These are phyloP conservation scores for Sebastes diploproa DNA, from an alignment of 2,797 vertebrate genomes.

Conservation along the genomic window DNA sequence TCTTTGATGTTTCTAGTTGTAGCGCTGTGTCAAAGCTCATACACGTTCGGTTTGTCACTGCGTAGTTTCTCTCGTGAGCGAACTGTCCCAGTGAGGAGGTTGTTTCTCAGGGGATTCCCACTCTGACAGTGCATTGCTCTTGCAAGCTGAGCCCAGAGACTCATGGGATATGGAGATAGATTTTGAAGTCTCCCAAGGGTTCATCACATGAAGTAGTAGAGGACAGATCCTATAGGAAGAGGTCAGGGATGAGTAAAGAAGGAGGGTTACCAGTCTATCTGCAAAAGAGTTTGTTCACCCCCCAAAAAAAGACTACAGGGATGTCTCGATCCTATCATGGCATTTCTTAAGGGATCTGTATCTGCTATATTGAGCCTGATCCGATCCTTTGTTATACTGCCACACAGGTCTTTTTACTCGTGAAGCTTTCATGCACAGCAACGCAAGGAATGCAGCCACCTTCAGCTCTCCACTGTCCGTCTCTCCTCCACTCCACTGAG, in stretches of 20 bases:
- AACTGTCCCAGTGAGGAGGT: slow-evolving; percentile 23
- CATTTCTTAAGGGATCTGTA: too few species aligned
- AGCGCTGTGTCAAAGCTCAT: not conserved
- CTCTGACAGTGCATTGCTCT: slow-evolving; percentile 20
- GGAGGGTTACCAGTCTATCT: not conserved
- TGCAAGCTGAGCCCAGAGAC: slow-evolving; percentile 71
- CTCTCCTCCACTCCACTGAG: not conserved
- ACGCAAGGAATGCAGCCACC: not conserved
- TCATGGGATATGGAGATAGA: slow-evolving; percentile 40
- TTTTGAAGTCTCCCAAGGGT: slow-evolving; percentile 31
- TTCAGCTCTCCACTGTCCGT: not conserved
- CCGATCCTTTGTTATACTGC: not conserved
- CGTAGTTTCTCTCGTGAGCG: not conserved
- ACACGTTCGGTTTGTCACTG: not conserved
- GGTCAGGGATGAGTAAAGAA: not conserved
- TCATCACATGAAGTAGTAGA: not conserved
- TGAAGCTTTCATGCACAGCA: not conserved
- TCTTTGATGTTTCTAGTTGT: not conserved
- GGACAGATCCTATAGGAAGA: slow-evolving; percentile 4
- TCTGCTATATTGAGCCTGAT: not conserved
- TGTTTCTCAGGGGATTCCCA: slow-evolving; percentile 44
- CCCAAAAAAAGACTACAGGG: not conserved
- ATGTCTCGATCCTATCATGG: not conserved
- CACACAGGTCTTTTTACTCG: not conserved
- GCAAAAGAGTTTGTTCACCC: not conserved